Base-by-base conservation (phyloP, 1,140 invertebrate genomes). In the fruit fly (Drosophila melanogaster) region DNA sequence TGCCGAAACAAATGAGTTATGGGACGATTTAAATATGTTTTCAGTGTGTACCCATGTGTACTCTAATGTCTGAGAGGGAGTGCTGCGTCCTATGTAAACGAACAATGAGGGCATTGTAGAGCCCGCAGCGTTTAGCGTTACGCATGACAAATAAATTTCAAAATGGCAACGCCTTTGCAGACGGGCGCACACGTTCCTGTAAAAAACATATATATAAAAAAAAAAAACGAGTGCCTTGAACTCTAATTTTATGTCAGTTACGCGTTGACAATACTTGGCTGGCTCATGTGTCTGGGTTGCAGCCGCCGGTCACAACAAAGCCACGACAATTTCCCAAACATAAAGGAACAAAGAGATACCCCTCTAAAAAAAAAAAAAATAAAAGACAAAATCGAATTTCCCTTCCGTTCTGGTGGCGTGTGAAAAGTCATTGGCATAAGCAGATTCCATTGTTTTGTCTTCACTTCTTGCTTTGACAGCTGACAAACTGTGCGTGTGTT, bases 121-220 rank as follows among this genome's bases (percentile, higher is more conserved):
- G 53, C 77, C 67, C 51, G 64, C 57, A 66, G 72, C 73, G 72
- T 55, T 57, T 70, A 37, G 59, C 43, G 49, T 73, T 49, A 61
- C 70, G 60, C 50, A 79, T 77, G 76, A 77, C 77, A 87, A 81
- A 81, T 86, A 78, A 87, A 78, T 76, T 75, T 78, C 60, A 75
- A 59, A 67, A 71, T 49, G 77, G 64, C 62, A 60, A 80, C 78
- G 78, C 73, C 78, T 73, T 55, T 33, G 49, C 73, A 65, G 46
- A 53, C 44, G 40, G n/a, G 24, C 37, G 62, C 37, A 8, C 38
- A 41, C 71, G 41, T 50, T 26, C n/a, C 24, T 58, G 24, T 19
- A 17, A 44, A 35, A 65, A 6, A 60, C n/a, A 30, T 30, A 30
- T 8, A 30, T 30, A 30, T 6, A 26, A 6, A 26, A 7, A 7